phyloP scores from a whole-genome alignment of 2,797 vertebrate species.

The Takifugu ocellatus region DNA sequence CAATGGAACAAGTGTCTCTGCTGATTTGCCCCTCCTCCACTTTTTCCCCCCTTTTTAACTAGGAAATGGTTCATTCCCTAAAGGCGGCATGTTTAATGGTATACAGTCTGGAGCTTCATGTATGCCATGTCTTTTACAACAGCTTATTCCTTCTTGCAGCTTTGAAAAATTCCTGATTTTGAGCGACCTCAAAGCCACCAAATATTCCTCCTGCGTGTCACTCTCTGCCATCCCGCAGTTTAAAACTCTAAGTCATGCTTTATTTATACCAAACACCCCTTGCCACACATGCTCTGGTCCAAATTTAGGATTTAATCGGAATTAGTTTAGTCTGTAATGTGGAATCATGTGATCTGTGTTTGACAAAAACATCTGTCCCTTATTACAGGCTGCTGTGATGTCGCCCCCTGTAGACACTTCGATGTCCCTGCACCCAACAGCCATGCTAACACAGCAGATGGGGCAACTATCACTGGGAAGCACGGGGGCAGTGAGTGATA shows the following conservation, averaged over 20 bases:
- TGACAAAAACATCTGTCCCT: constrained; percentile 11
- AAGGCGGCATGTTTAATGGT: constrained; percentile 57
- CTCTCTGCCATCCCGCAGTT: not conserved
- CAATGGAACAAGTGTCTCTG: constrained; percentile 74
- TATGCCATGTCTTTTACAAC: constrained; percentile 11
- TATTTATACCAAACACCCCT: not conserved
- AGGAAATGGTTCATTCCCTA: constrained; percentile 59
- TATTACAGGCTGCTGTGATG: constrained; percentile 87
- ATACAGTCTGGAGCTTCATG: constrained; percentile 15
- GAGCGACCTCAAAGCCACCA: not conserved
- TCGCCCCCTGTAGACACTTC: constrained; percentile 98
- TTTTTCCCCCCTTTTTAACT: constrained; percentile 2
- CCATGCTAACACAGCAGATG: constrained; percentile 98
- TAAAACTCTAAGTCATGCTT: not conserved
- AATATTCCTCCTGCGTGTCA: not conserved
- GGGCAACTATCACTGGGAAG: constrained; percentile 95
- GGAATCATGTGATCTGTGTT: constrained; percentile 22
- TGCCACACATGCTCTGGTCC: not conserved
- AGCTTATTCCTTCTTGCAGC: not conserved
- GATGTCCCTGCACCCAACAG: constrained; percentile 94
- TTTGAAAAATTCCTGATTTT: not conserved
- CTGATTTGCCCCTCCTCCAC: constrained; percentile 54
- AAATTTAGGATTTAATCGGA: constrained; percentile 4
- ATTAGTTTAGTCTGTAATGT: constrained; percentile 2
- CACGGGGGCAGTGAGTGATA: constrained; percentile 85